Percentiles rank a stretch among this genome's conserved stretches.
Conservation (phyloP, 1,140 invertebrate species). For the Brachystomella parvula region DNA sequence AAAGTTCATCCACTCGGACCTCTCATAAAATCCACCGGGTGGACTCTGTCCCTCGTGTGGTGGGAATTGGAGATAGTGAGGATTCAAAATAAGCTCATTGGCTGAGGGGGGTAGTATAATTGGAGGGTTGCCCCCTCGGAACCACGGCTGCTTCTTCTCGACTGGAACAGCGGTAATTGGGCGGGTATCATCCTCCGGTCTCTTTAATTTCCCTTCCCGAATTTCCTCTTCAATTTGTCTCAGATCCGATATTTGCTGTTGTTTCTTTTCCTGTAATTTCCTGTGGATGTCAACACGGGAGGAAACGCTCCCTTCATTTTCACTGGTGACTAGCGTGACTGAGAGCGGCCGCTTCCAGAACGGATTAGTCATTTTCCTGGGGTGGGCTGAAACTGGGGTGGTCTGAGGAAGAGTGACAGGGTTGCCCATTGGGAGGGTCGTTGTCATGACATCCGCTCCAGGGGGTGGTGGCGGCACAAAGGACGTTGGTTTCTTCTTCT, state of each 20-base stretch:
- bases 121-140: conserved; percentile 43
- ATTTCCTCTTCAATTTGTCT: conserved; percentile 72
- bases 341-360: conserved; percentile 72
- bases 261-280: conserved; percentile 78
- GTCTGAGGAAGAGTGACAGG: no score
- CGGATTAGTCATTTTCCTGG: conserved; percentile 49
- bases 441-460: no score
- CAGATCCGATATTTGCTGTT: conserved; percentile 74
- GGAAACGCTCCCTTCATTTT: conserved; percentile 63
- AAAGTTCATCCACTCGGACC: conserved; percentile 48
- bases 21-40: conserved; percentile 43
- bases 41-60: conserved; percentile 32
- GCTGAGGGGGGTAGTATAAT: conserved; percentile 20
- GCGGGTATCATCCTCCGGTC: conserved; percentile 44
- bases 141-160: conserved; percentile 50
- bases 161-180: conserved; percentile 41
- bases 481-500: conserved; percentile 80
- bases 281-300: conserved; percentile 75
- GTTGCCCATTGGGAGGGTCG: no score
- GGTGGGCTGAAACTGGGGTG: background rate
- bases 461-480: conserved; percentile 66
- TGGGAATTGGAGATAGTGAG: conserved; percentile 39
- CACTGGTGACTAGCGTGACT: conserved; percentile 46
- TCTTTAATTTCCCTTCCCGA: conserved; percentile 66
- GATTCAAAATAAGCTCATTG: conserved; percentile 32